These are phyloP conservation scores for Drosophila ananassae DNA, from an alignment of 1,140 invertebrate genomes.

Conservation along the genomic window DNA sequence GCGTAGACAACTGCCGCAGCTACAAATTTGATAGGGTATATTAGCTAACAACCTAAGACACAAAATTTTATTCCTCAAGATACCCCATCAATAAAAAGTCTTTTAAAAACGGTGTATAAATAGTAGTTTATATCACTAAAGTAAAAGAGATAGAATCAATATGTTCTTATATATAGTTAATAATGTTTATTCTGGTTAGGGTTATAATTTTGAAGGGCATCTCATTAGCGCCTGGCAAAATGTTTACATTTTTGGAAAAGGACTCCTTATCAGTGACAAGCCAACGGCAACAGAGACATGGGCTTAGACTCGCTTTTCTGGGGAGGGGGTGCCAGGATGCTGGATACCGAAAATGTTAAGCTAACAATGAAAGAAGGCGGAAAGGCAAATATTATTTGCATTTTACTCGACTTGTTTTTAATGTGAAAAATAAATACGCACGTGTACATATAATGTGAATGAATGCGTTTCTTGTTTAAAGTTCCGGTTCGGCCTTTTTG, in stretches of 20 bases:
- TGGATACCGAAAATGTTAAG: slow-evolving; percentile 37
- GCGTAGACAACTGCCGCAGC: neutral
- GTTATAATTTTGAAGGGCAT: slow-evolving; percentile 29
- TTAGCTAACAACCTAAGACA: slow-evolving; percentile 11
- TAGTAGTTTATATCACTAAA: neutral
- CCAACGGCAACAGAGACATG: slow-evolving; percentile 36
- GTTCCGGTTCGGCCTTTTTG: slow-evolving; percentile 86
- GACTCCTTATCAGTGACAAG: slow-evolving; percentile 60
- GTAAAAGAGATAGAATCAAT: neutral
- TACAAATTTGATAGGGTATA: slow-evolving; percentile 13
- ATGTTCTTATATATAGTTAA: neutral
- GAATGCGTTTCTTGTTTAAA: slow-evolving; percentile 20
- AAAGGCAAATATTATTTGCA: slow-evolving; percentile 73
- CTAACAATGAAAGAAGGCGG: slow-evolving; percentile 52
- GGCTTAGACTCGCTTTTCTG: slow-evolving; percentile 10
- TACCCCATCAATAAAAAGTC: no score
- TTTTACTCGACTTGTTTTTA: slow-evolving; percentile 70
- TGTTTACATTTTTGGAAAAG: slow-evolving; percentile 6
- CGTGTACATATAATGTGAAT: slow-evolving; percentile 27
- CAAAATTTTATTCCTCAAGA: no score
- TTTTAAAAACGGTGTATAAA: no score
- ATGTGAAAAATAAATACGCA: slow-evolving; percentile 71
- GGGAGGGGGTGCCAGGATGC: neutral
- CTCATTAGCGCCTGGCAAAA: slow-evolving; percentile 13
- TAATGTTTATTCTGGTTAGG: neutral